Base-by-base conservation (phyloP, 2,113 vertebrate genomes). In the Corvus moneduloides region DNA sequence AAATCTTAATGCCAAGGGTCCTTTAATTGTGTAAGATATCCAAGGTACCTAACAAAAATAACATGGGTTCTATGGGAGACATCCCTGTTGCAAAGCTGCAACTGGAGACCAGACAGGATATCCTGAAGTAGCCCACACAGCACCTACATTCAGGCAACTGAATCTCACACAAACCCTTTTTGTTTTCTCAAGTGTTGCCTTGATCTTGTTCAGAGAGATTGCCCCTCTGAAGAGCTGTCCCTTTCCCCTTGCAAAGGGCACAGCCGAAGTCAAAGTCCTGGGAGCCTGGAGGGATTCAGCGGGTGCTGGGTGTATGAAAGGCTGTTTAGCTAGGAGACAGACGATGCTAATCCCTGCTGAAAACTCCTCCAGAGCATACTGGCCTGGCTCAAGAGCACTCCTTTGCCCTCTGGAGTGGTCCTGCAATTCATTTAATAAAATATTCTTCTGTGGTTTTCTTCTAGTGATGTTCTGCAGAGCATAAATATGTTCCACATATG, bases 291-390 rank as follows among this genome's bases (percentile, higher is more conserved):
- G 21, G 9, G 16, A 56, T 66, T 77, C 46, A 39, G 30, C 0
- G 0, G 3, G 6, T 56, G 7, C 24, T 1, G 12, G 7, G 1
- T 61, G 9, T 52, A 23, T 24, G 37, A 84, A 78, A 35, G 11
- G n/a, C 12, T 75, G 17, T 30, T 90, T 17, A 63, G 7, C 3
- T 10, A 51, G 46, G 28, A 87, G 13, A 37, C 2, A 41, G 35
- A 43, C 10, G 51, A 3, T 30, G 22, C 2, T 33, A 66, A 52
- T 26, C 18, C 19, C 30, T 32, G 17, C 41, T 46, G 54, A 79
- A 61, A 79, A 62, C 43, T 39, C 32, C n/a, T 75, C 39, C 62
- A 79, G 56, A 83, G 55, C 32, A 48, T 24, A 16, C 52, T 37
- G 39, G 9, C 13, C 22, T 88, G 79, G 15, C 37, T 58, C 3